A percentile compares a stretch with the other conserved stretches of the same genome.
These are phyloP conservation scores for Heliconius ismenius DNA, from an alignment of 2,888 invertebrate species.

Conservation along the genomic window DNA sequence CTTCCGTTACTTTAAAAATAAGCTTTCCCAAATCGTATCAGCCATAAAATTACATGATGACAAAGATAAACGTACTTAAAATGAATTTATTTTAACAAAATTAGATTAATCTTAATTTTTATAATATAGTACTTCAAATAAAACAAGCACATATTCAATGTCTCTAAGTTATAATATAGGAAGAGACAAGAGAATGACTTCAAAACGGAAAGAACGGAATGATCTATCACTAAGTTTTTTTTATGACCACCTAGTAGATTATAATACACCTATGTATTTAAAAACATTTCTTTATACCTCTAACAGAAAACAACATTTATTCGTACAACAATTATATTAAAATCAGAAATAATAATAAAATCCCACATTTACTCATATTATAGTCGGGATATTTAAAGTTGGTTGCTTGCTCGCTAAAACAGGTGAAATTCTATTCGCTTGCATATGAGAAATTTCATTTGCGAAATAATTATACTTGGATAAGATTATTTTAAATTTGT, in stretches of 20 bases:
- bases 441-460: slow-evolving; percentile 11
- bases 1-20: not conserved
- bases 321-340: not conserved
- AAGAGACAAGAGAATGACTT: not conserved
- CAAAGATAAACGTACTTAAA: not conserved
- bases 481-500: slow-evolving; percentile 4
- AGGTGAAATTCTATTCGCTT: slow-evolving; percentile 6
- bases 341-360: not conserved
- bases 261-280: not conserved
- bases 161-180: no score
- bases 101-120: not conserved
- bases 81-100: not conserved
- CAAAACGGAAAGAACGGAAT: not conserved
- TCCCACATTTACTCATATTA: not conserved
- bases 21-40: not conserved
- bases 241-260: not conserved
- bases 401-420: not conserved
- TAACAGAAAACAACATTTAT: not conserved
- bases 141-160: no score
- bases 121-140: no score
- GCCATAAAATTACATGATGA: no score
- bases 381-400: not conserved
- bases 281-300: not conserved
- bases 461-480: slow-evolving; percentile 1
- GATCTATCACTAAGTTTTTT: not conserved